Base-by-base conservation (phyloP, 2,888 invertebrate species). In the Epistrophe grossulariae region DNA sequence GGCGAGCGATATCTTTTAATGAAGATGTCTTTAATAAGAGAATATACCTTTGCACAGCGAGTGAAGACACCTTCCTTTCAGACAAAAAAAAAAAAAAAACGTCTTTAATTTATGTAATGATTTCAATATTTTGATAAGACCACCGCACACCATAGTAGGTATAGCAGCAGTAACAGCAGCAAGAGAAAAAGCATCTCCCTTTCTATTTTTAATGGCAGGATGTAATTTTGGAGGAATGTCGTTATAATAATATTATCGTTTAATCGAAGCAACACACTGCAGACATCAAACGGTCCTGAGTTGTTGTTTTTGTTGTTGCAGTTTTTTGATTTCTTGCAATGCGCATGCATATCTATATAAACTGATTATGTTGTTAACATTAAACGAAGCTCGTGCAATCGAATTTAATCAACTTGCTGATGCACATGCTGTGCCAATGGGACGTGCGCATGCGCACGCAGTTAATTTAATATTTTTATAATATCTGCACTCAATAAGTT, bases 121-220 rank as follows among this genome's bases (percentile, higher is more conserved):
- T 87, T 83, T 87, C 74, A 79, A 79, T 87, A 83, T 87, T 83
- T 83, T 83, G 87, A 87, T 87, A 83, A 87, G 79, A 17, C 62
- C 74, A 50, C 35, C n/a, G 24, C 19, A 24, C 50, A 15, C 2
- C 28, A 43, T 7, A 28, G 8, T 11, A 13, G 15, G 13, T 15
- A 0, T 38, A 8, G 17, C 11, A 43, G 70, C 43, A 19, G n/a
- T n/a, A n/a, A n/a, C n/a, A n/a, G n/a, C n/a, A n/a, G n/a, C n/a
- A n/a, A n/a, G 52, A 13, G 52, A 31, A 55, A 15, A 40, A 55
- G 38, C 62, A 19, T 31, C 71, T 77, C 55, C 73, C 70, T 87
- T 66, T 71, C 73, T 45, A 64, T 66, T 79, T 66, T 83, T 79
- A 87, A 83, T 76, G 74, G 45, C 87, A 87, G 87, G 87, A 87